A percentile compares a stretch with the other conserved stretches of the same genome.
Evolutionary conservation across 1,140 invertebrate genomes (phyloP).

Genomic region (Cotesia vestalis): DNA sequence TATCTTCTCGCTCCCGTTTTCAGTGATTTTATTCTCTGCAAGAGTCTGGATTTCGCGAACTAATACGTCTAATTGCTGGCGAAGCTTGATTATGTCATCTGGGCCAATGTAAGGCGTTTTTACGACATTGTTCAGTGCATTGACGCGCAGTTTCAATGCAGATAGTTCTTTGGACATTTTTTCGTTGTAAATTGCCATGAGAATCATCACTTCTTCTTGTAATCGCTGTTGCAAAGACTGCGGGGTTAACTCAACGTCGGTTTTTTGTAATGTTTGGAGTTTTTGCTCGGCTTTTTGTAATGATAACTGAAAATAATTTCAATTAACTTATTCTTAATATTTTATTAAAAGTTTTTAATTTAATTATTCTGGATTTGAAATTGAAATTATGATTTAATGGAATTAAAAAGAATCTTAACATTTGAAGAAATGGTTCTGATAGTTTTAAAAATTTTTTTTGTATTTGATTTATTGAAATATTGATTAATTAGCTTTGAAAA

Average conservation of each 20-base stretch:
- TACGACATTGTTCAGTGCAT: slow-evolving; percentile 75
- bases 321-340: slow-evolving; percentile 10
- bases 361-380: no score
- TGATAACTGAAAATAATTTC: slow-evolving; percentile 45
- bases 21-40: slow-evolving; percentile 54
- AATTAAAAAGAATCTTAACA: no score
- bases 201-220: slow-evolving; percentile 78
- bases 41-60: slow-evolving; percentile 55
- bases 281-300: slow-evolving; percentile 55
- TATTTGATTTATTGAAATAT: no score
- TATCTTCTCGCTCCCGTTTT: slow-evolving; percentile 75
- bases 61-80: slow-evolving; percentile 52
- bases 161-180: slow-evolving; percentile 79
- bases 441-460: no score
- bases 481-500: no score
- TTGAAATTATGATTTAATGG: no score
- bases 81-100: slow-evolving; percentile 72
- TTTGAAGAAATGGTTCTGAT: no score
- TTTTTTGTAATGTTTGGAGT: slow-evolving; percentile 58
- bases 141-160: slow-evolving; percentile 71
- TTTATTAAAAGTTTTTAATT: not conserved
- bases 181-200: slow-evolving; percentile 75
- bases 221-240: slow-evolving; percentile 73
- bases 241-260: slow-evolving; percentile 64
- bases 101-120: slow-evolving; percentile 74